Percentiles rank a stretch among this genome's conserved stretches.
phyloP scores from a whole-genome alignment of 2,113 vertebrate species.

The Myiozetetes cayanensis region DNA sequence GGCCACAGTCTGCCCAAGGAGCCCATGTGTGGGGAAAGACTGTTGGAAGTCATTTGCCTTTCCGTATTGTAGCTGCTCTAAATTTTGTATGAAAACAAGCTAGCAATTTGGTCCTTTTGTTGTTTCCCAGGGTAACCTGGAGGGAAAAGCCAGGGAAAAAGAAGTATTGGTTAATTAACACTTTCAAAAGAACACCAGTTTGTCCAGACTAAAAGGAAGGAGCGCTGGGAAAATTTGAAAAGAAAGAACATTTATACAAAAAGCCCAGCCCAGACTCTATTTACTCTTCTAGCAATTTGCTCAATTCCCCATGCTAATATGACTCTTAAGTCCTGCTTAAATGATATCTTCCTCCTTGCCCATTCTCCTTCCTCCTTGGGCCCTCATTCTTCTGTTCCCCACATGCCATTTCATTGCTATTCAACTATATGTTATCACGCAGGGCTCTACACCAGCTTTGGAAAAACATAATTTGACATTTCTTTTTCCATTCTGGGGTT shows the following conservation, averaged over 20 bases:
- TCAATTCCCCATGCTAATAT: slow-evolving; percentile 57
- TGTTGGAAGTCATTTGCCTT: slow-evolving; percentile 22
- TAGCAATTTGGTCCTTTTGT: slow-evolving; percentile 22
- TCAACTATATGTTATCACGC: neutral
- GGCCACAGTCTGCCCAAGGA: neutral
- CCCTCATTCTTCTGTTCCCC: neutral
- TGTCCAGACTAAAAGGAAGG: slow-evolving; percentile 63
- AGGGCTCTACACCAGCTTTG: neutral
- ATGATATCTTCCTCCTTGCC: slow-evolving; percentile 29
- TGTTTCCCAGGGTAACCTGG: slow-evolving; percentile 45
- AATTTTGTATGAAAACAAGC: slow-evolving; percentile 44
- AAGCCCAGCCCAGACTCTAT: slow-evolving; percentile 61
- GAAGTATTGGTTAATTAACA: slow-evolving; percentile 68
- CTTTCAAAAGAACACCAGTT: slow-evolving; percentile 69
- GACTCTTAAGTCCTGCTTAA: slow-evolving; percentile 59
- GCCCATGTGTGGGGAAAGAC: neutral
- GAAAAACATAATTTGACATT: neutral
- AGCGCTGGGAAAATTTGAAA: slow-evolving; percentile 64
- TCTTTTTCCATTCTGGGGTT: neutral
- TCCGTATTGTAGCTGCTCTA: slow-evolving; percentile 45
- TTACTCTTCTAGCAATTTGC: slow-evolving; percentile 66
- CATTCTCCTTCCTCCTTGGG: slow-evolving; percentile 32
- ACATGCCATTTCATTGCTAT: neutral
- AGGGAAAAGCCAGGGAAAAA: slow-evolving; percentile 55
- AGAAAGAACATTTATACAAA: slow-evolving; percentile 67